Evolutionary conservation across 2,113 vertebrate genomes (phyloP), one percentile per base, ranked within the genome.

Genomic region (Glaucomys volans): DNA sequence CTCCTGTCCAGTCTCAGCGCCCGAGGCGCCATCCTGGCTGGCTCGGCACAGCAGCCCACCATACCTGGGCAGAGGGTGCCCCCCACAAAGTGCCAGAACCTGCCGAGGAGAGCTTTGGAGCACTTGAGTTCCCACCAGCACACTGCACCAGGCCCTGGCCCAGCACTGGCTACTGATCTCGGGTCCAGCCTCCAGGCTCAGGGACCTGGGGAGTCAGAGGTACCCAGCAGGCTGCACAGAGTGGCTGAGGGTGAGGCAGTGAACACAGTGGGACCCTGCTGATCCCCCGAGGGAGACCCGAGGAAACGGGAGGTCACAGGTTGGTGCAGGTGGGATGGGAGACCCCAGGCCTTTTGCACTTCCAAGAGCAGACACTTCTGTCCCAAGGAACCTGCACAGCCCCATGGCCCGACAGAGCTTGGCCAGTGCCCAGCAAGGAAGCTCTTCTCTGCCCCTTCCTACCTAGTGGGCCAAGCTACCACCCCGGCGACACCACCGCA

Each of bases 391-490:
- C 50, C 64, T 74, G 13, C 4, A 0, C 24, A 40, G 59, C 32
- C 75, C 28, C 9, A 3, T 10, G 37, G 13, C 7, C 20, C 59
- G 28, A 1, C 2, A 16, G 1, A 12, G 35, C 54, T 13, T 5
- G 50, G 66, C 90, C 6, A 17, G 66, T 22, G 47, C 67, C 28
- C 82, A 18, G 54, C 24, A 30, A 1, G 6, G 90, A 52, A 37
- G 47, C 37, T 11, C 1, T 1, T 16, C 16, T 3, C 3, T 74
- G 81, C 64, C 71, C 80, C 50, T n/a, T 76, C 99, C 99, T 99
- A 99, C 99, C 99, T 97, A 99, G 97, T 37, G 98, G 99, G 50
- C 99, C 99, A 0, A 99, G 98, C 95, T 98, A 99, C 99, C 99
- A 99, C 37, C 95, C 97, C 0, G 99, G 99, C 17, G 98, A 98